Percentiles rank a stretch among this genome's conserved stretches.
Evolutionary conservation across 2,888 invertebrate species (phyloP).

Genomic region (Scelioninae gen. 2): DNA sequence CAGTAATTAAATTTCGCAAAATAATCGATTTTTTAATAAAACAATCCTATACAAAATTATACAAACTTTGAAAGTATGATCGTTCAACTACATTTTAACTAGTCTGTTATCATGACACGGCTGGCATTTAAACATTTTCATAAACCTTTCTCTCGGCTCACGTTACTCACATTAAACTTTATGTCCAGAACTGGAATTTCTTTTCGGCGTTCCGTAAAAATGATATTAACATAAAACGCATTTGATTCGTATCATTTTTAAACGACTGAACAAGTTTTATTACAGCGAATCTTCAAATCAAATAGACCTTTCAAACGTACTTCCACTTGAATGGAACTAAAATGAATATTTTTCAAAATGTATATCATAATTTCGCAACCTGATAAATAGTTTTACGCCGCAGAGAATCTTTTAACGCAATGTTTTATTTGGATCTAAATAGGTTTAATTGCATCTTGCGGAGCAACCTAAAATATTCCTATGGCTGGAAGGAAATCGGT

Average conservation of each 20-base stretch:
- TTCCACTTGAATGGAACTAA: not conserved
- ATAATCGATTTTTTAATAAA: no score
- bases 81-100: slow-evolving; percentile 17
- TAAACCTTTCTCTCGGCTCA: slow-evolving; percentile 37
- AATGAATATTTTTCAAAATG: not conserved
- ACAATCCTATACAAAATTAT: no score
- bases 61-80: not conserved
- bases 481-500: slow-evolving; percentile 59
- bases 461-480: slow-evolving; percentile 42
- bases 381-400: slow-evolving; percentile 5
- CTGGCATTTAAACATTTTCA: slow-evolving; percentile 39
- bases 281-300: no score
- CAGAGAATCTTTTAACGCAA: slow-evolving; percentile 32
- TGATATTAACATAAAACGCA: slow-evolving; percentile 1
- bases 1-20: no score
- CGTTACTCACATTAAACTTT: slow-evolving; percentile 28
- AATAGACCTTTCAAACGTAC: no score
- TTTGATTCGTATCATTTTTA: not conserved
- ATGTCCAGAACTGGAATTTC: slow-evolving; percentile 15
- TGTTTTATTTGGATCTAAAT: slow-evolving; percentile 34
- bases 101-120: slow-evolving; percentile 8
- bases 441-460: slow-evolving; percentile 51
- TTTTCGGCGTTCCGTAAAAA: slow-evolving; percentile 36
- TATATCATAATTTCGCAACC: slow-evolving; percentile 16
- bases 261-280: no score